These are phyloP conservation scores for Sipunculus nudus DNA, from an alignment of 2,888 invertebrate genomes.

Conservation along the genomic window DNA sequence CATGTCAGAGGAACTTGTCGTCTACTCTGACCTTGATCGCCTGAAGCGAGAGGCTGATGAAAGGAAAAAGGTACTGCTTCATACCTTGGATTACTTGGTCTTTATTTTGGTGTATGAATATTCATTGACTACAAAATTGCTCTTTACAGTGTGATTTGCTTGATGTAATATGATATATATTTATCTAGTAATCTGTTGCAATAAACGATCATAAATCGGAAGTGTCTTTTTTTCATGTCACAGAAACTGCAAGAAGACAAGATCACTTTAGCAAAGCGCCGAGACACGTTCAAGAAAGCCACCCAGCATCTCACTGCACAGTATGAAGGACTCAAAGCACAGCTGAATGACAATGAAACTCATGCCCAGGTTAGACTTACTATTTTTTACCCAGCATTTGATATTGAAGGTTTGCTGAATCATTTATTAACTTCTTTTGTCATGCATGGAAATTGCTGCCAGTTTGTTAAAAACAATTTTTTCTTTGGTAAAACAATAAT, in stretches of 20 bases:
- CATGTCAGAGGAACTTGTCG: constrained; percentile 74
- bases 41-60: constrained; percentile 70
- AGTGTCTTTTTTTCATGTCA: constrained; percentile 11
- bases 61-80: constrained; percentile 64
- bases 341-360: constrained; percentile 78
- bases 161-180: background rate
- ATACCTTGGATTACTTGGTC: background rate
- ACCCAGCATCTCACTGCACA: constrained; percentile 54
- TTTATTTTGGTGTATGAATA: background rate
- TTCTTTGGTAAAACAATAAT: no score
- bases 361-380: constrained; percentile 63
- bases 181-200: background rate
- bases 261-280: constrained; percentile 54
- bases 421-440: no score
- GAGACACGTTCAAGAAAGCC: constrained; percentile 58
- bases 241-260: constrained; percentile 63
- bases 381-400: background rate
- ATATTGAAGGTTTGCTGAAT: no score
- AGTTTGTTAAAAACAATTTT: no score
- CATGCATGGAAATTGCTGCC: no score
- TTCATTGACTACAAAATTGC: background rate
- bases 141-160: background rate
- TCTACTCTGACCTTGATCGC: constrained; percentile 72
- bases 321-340: constrained; percentile 69
- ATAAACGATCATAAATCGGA: background rate